These are phyloP conservation scores for Iphiclides podalirius DNA, from an alignment of 2,888 invertebrate genomes.

Conservation along the genomic window DNA sequence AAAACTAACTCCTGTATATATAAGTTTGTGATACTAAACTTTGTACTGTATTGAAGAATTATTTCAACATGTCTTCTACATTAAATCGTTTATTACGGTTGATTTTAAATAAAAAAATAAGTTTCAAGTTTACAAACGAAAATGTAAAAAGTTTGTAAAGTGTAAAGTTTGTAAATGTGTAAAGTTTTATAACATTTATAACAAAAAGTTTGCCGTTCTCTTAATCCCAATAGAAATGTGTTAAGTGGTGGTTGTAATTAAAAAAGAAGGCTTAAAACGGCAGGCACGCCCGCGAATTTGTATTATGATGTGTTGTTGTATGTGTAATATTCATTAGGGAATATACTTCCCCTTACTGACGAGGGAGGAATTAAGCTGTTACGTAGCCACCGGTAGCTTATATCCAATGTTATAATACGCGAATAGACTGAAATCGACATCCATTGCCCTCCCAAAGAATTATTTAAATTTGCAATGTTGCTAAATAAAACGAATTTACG, in stretches of 20 bases:
- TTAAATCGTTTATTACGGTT: no score
- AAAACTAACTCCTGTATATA: no score
- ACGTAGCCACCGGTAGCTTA: neutral
- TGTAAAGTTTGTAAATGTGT: no score
- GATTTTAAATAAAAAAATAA: no score
- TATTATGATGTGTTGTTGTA: slow-evolving; percentile 5
- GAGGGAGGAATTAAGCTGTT: neutral
- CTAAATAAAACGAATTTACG: no score
- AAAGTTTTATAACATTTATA: slow-evolving; percentile 1
- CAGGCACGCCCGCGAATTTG: slow-evolving; percentile 32
- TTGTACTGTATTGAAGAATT: no score
- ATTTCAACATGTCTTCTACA: no score
- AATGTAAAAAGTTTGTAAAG: no score
- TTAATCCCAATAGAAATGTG: slow-evolving; percentile 40
- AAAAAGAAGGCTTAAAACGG: slow-evolving; percentile 32
- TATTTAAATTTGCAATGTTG: no score
- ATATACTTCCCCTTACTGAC: neutral
- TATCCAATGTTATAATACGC: neutral
- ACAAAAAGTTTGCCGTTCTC: slow-evolving; percentile 8
- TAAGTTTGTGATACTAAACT: no score
- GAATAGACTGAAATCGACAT: neutral
- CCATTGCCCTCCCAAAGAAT: no score
- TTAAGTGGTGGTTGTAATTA: slow-evolving; percentile 42
- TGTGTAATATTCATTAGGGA: slow-evolving; percentile 15
- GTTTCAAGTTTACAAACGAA: no score